Evolutionary conservation across 2,797 vertebrate species (phyloP).

Genomic region (Petrocephalus sullivani): DNA sequence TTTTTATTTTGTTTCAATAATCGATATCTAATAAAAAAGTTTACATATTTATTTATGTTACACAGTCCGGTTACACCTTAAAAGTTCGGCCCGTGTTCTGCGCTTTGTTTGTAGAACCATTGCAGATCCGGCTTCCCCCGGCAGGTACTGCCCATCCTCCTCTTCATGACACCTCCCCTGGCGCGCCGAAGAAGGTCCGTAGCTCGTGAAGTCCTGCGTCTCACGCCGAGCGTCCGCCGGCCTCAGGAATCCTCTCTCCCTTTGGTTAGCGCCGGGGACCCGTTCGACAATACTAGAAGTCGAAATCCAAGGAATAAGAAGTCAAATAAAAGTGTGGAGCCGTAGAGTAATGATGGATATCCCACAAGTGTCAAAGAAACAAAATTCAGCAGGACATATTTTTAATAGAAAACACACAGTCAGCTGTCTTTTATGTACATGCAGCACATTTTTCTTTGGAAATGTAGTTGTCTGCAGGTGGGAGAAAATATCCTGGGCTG

Average conservation of each 20-base stretch:
- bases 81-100: not conserved
- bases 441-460: not conserved
- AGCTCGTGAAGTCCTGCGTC: not conserved
- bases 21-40: not conserved
- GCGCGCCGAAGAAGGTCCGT: not conserved
- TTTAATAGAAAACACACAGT: not conserved
- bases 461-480: not conserved
- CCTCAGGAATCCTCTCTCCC: not conserved
- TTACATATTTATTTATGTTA: not conserved
- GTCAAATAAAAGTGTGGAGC: not conserved
- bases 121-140: not conserved
- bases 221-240: not conserved
- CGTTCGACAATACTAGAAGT: not conserved
- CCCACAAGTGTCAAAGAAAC: not conserved
- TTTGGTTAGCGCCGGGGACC: not conserved
- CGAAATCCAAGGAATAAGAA: not conserved
- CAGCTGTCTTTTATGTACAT: not conserved
- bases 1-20: too few relatives aligned
- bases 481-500: not conserved
- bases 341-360: not conserved
- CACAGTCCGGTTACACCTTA: not conserved
- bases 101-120: not conserved
- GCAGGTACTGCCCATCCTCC: not conserved
- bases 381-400: not conserved
- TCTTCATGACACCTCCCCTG: not conserved